Evolutionary conservation across 2,888 invertebrate species (phyloP).

Genomic region (Drosophila nr. fundita): DNA sequence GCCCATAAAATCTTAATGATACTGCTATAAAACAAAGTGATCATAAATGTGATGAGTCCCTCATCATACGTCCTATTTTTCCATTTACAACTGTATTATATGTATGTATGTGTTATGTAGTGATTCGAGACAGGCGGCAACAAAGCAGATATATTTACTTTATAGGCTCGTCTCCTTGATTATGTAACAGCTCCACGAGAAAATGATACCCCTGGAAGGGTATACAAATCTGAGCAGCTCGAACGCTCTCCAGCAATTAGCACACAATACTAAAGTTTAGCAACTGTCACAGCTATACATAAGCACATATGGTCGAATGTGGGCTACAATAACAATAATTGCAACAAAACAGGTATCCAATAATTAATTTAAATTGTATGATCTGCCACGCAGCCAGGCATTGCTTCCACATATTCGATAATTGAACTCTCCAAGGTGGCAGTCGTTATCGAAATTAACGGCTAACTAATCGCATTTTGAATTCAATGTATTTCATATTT

Average conservation of each 20-base stretch:
- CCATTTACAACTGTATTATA: neutral
- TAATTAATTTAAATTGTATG: neutral
- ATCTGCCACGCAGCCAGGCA: conserved; percentile 11
- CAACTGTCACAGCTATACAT: neutral
- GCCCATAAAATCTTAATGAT: neutral
- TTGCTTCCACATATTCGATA: conserved; percentile 9
- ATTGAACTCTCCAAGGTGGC: too few relatives aligned
- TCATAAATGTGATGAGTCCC: neutral
- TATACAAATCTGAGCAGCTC: neutral
- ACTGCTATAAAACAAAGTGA: neutral
- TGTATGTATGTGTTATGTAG: neutral
- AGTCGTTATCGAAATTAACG: conserved; percentile 10
- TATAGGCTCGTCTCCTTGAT: neutral
- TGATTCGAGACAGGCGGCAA: neutral
- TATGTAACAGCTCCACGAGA: neutral
- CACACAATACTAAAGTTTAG: conserved; percentile 19
- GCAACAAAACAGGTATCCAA: neutral
- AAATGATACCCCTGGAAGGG: neutral
- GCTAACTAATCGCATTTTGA: neutral
- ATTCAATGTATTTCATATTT: neutral
- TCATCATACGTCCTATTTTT: neutral
- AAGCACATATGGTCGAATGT: neutral
- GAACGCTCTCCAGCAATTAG: conserved; percentile 24
- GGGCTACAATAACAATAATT: neutral
- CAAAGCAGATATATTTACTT: neutral